Percentiles rank a stretch among this genome's conserved stretches.
Conservation (phyloP, 2,888 invertebrate species). For the Lithosia quadra region DNA sequence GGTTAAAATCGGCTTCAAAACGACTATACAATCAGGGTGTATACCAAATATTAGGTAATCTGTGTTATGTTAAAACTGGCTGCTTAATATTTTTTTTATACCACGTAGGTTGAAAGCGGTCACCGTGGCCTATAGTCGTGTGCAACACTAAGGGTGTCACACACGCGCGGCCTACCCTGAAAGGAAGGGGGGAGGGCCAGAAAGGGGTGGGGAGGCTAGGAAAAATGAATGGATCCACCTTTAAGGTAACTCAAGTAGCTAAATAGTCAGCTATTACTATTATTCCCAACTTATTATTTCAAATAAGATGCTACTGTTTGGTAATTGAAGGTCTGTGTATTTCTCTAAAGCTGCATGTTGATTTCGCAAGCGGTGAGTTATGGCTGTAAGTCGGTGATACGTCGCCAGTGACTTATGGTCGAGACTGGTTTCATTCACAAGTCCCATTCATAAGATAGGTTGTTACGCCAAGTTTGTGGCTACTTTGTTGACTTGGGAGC, state of each 20-base stretch:
- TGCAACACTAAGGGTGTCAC: too few relatives aligned
- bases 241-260: background rate
- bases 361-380: constrained; percentile 75
- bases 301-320: constrained; percentile 45
- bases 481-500: constrained; percentile 26
- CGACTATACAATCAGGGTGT: too few relatives aligned
- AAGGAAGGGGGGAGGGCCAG: too few relatives aligned
- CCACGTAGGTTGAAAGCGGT: too few relatives aligned
- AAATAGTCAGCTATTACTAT: constrained; percentile 5
- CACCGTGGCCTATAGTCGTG: too few relatives aligned
- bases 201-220: too few relatives aligned
- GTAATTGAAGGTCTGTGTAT: constrained; percentile 42
- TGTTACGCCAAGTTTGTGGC: constrained; percentile 24
- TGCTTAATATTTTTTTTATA: too few relatives aligned
- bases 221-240: background rate
- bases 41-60: too few relatives aligned
- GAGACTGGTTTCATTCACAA: constrained; percentile 71
- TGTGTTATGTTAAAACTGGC: too few relatives aligned
- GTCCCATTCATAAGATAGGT: constrained; percentile 48
- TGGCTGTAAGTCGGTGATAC: constrained; percentile 72
- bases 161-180: too few relatives aligned
- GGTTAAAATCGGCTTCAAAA: too few relatives aligned
- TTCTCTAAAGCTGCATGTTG: constrained; percentile 40
- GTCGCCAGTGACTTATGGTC: constrained; percentile 68
- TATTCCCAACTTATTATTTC: constrained; percentile 10